Evolutionary conservation across 2,113 vertebrate species (phyloP).

Genomic region (Tragelaphus scriptus): DNA sequence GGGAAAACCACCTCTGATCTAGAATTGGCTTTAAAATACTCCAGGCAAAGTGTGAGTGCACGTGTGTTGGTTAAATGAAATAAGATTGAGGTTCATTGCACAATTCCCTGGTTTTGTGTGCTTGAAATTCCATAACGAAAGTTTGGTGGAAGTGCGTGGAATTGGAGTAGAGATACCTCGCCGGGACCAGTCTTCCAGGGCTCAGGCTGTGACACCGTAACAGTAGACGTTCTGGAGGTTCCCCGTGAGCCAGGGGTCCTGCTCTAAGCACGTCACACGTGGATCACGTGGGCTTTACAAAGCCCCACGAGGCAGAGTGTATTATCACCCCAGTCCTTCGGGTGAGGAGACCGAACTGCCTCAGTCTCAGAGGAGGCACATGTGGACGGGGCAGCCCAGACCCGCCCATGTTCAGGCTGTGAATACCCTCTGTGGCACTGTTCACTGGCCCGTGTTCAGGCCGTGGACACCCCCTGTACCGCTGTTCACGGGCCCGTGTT

Average conservation of each 20-base stretch:
- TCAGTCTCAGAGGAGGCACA: neutral
- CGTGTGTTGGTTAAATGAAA: neutral
- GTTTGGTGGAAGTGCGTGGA: neutral
- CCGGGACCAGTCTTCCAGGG: neutral
- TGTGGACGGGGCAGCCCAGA: neutral
- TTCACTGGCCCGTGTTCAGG: accelerated
- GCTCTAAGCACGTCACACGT: accelerated
- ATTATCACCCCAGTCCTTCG: neutral
- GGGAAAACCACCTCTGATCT: neutral
- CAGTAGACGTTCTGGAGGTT: neutral
- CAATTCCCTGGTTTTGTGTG: neutral
- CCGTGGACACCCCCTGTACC: accelerated
- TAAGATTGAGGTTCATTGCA: neutral
- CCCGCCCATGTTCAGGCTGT: neutral
- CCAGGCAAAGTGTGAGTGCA: neutral
- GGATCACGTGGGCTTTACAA: neutral
- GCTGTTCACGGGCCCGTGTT: accelerated
- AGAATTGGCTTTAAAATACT: neutral
- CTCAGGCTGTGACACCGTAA: neutral
- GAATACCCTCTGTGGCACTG: accelerated
- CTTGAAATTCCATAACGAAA: neutral
- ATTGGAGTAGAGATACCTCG: neutral
- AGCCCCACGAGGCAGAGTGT: neutral
- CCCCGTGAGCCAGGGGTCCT: neutral
- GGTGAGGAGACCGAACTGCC: neutral